Conservation (phyloP, 2,113 vertebrate genomes). For the Grantiella picta region DNA sequence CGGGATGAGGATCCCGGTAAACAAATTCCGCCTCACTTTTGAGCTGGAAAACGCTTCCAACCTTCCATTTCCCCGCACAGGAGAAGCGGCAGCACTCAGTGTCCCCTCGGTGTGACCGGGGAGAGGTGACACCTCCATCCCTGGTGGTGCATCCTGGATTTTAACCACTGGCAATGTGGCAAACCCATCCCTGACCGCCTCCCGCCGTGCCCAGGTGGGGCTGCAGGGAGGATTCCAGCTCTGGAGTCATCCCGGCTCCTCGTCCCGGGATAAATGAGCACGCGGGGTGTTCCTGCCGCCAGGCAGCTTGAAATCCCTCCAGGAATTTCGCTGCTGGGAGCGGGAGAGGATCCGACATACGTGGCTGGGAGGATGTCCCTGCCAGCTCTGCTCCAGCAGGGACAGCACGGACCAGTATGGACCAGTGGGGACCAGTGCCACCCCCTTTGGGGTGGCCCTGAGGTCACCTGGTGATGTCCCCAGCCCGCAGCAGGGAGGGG, state of each 20-base stretch:
- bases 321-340: background rate
- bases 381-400: background rate
- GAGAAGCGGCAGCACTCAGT: rapidly evolving
- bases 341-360: background rate
- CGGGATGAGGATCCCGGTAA: background rate
- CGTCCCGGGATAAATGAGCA: rapidly evolving
- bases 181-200: background rate
- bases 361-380: background rate
- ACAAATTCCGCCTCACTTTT: background rate
- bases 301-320: constrained; percentile 33
- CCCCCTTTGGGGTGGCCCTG: background rate
- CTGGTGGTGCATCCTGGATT: background rate
- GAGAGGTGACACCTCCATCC: background rate
- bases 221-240: background rate
- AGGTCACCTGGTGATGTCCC: background rate
- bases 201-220: background rate
- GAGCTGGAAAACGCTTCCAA: background rate
- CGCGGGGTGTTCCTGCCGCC: background rate
- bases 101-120: rapidly evolving
- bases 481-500: background rate
- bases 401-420: background rate
- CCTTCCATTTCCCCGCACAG: rapidly evolving
- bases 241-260: background rate
- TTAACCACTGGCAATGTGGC: background rate
- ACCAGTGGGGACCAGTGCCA: background rate